A percentile compares a stretch with the other conserved stretches of the same genome.
Conservation (phyloP, 2,797 vertebrate species). For the Choloepus didactylus region DNA sequence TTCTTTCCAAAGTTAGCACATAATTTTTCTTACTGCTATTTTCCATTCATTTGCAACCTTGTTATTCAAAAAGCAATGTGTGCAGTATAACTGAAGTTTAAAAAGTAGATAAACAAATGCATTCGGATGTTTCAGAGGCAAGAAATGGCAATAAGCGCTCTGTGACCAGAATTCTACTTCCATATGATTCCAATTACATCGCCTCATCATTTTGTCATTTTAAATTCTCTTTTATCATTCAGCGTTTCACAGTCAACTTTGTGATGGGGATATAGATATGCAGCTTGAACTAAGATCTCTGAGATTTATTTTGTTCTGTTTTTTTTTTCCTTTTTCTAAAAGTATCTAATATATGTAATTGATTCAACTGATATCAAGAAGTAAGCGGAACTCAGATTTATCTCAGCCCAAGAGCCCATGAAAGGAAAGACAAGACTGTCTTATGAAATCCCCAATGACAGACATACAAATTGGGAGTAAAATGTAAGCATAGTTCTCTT, state of each 20-base stretch:
- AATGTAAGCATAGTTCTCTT: neutral
- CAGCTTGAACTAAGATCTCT: constrained; percentile 3
- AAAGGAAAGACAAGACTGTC: neutral
- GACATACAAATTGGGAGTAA: neutral
- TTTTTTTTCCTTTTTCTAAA: too few relatives aligned
- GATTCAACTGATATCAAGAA: neutral
- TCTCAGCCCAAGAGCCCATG: neutral
- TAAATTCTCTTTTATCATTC: neutral
- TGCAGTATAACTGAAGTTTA: neutral
- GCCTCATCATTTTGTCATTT: neutral
- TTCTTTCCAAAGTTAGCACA: neutral
- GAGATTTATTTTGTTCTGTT: neutral
- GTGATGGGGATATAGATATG: neutral
- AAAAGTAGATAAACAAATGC: neutral
- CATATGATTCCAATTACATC: neutral
- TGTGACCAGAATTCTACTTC: neutral
- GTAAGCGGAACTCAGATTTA: neutral
- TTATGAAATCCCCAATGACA: neutral
- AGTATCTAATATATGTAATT: neutral
- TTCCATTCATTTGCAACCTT: neutral
- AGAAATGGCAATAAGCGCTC: neutral
- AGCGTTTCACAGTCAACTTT: neutral
- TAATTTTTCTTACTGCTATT: neutral
- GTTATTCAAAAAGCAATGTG: neutral
- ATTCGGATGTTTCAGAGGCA: neutral